These are phyloP conservation scores for Antheraea assamensis DNA, from an alignment of 2,888 invertebrate genomes.

Conservation along the genomic window DNA sequence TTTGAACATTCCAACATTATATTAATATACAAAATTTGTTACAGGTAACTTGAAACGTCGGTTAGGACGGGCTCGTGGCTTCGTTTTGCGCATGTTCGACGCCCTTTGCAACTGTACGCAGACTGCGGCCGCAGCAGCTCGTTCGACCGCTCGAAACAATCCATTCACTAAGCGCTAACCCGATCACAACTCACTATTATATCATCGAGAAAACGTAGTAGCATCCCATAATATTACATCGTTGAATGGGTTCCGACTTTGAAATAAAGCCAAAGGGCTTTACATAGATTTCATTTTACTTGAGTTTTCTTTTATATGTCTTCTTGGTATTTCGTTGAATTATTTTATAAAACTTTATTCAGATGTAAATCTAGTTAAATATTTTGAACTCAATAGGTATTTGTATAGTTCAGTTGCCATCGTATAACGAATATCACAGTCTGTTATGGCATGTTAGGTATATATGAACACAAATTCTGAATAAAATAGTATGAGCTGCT, in stretches of 20 bases:
- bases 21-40: constrained; percentile 42
- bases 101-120: constrained; percentile 85
- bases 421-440: not conserved
- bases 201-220: constrained; percentile 28
- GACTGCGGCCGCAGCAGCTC: constrained; percentile 80
- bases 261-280: constrained; percentile 12
- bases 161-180: constrained; percentile 68
- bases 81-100: constrained; percentile 84
- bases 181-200: constrained; percentile 42
- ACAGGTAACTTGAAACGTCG: constrained; percentile 82
- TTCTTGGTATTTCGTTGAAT: not conserved
- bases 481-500: not conserved
- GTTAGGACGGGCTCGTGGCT: constrained; percentile 82
- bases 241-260: not conserved
- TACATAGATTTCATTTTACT: not conserved
- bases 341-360: not conserved
- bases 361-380: not conserved
- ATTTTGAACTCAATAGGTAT: not conserved
- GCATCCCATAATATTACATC: not conserved
- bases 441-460: not conserved
- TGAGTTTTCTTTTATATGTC: not conserved
- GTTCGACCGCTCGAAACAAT: constrained; percentile 72
- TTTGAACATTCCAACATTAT: not conserved
- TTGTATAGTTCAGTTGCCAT: not conserved
- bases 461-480: not conserved